phyloP scores from a whole-genome alignment of 2,113 vertebrate genomes.

The Pan troglodytes region NHGRI_mPanTro3-v2.1_pri NC_072398.2:169880501-169881000 shows the following conservation, averaged over 20 bases:
- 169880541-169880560: conserved; percentile 25
- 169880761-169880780: conserved; percentile 62
- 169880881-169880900: conserved; percentile 53
- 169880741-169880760: conserved; percentile 37
- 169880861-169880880: background rate
- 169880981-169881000: background rate
- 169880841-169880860: conserved; percentile 61
- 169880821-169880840: conserved; percentile 66
- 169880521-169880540: background rate
- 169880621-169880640: background rate
- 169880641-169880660: background rate
- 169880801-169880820: conserved; percentile 59
- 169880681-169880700: background rate
- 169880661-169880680: background rate
- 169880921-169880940: conserved; percentile 63
- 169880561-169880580: conserved; percentile 5
- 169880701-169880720: background rate
- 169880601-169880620: background rate
- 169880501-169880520: conserved; percentile 33
- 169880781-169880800: conserved; percentile 60
- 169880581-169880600: conserved; percentile 11
- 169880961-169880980: background rate
- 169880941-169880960: conserved; percentile 25
- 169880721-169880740: background rate
- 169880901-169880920: conserved; percentile 43